Evolutionary conservation across 2,113 vertebrate genomes (phyloP).

Genomic region (Chlorodrepanis virens): DNA sequence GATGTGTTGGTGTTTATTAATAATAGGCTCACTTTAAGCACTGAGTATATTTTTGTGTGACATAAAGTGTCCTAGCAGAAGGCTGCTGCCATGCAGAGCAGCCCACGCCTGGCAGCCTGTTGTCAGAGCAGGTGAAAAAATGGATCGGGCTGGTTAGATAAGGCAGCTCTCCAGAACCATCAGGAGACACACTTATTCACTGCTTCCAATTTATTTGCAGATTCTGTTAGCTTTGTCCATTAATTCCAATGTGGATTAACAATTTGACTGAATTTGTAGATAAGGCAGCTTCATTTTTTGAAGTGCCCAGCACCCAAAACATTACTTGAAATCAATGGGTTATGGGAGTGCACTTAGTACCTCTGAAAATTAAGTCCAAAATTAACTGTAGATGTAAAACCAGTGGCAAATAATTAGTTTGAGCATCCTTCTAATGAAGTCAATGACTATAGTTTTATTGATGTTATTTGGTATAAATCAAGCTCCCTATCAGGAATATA

Average conservation of each 20-base stretch:
- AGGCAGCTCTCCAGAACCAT: neutral
- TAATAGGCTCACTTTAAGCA: neutral
- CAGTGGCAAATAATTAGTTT: neutral
- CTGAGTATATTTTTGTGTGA: neutral
- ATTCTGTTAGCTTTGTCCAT: neutral
- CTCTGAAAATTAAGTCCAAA: constrained; percentile 8
- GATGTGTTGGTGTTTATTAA: neutral
- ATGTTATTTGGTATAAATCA: neutral
- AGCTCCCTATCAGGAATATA: neutral
- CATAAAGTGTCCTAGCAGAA: neutral
- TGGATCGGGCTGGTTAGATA: neutral
- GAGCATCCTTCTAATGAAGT: neutral
- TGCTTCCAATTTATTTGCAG: neutral
- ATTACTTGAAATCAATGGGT: neutral
- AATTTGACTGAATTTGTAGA: neutral
- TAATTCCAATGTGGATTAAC: constrained; percentile 4
- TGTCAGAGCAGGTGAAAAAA: neutral
- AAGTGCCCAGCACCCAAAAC: neutral
- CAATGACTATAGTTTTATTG: neutral
- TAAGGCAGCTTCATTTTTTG: constrained; percentile 7
- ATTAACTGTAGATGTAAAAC: neutral
- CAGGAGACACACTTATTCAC: neutral
- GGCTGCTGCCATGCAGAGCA: neutral
- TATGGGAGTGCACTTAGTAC: neutral
- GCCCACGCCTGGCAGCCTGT: neutral